A percentile compares a stretch with the other conserved stretches of the same genome.
These are phyloP conservation scores for Eledona agricola DNA, from an alignment of 2,888 invertebrate genomes.

Conservation along the genomic window DNA sequence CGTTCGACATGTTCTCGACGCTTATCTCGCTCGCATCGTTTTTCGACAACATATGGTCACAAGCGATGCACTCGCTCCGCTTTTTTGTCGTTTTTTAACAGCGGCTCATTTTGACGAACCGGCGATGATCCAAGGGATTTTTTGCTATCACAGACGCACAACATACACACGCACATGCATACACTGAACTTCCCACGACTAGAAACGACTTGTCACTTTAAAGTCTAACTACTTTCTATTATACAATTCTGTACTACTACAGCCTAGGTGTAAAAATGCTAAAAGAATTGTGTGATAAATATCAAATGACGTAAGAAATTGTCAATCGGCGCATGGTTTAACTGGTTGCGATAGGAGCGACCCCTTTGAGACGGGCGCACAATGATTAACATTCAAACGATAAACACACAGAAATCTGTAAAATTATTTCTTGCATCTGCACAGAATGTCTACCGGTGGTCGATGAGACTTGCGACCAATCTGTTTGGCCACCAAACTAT, in stretches of 20 bases:
- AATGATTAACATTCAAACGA: not conserved
- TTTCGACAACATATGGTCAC: constrained; percentile 8
- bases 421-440: no score
- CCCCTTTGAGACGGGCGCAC: not conserved
- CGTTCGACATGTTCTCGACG: constrained; percentile 9
- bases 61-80: constrained; percentile 1
- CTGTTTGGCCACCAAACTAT: no score
- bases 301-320: constrained; percentile 35
- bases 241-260: constrained; percentile 39
- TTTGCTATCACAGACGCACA: constrained; percentile 41
- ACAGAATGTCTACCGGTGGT: no score
- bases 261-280: constrained; percentile 44
- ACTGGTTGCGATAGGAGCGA: constrained; percentile 1
- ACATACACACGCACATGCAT: no score
- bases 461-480: no score
- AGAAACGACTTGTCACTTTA: constrained; percentile 30
- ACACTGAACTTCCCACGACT: no score
- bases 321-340: constrained; percentile 16
- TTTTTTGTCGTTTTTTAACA: no score
- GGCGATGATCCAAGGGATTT: no score
- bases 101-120: no score
- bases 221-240: constrained; percentile 46
- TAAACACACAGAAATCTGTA: no score
- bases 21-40: constrained; percentile 11
- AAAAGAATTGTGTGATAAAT: constrained; percentile 41